phyloP scores from a whole-genome alignment of 2,797 vertebrate genomes.

The Liparis tanakae region DNA sequence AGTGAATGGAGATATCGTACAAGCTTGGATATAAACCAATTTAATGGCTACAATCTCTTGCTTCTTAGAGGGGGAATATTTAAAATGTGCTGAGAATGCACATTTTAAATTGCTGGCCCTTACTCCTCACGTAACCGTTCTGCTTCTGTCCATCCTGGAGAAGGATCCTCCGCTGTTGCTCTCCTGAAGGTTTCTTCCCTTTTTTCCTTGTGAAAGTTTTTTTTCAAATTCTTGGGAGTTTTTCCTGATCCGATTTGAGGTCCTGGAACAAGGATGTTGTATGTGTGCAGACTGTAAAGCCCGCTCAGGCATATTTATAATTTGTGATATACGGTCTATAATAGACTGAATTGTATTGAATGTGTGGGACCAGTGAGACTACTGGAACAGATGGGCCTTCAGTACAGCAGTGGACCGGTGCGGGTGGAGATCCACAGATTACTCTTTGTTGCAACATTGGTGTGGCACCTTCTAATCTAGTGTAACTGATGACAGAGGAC shows the following conservation, averaged over 20 bases:
- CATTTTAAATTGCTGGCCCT: not conserved
- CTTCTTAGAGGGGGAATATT: not conserved
- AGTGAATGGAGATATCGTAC: not conserved
- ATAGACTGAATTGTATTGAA: conserved; percentile 5
- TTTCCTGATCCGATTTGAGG: no score
- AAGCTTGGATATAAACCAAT: not conserved
- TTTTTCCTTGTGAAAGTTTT: no score
- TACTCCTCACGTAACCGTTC: conserved; percentile 25
- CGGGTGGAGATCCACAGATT: conserved; percentile 57
- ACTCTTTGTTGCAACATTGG: conserved; percentile 67
- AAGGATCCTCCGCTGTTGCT: no score
- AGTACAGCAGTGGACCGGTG: conserved; percentile 46
- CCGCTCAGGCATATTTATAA: no score
- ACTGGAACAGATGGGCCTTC: conserved; percentile 67
- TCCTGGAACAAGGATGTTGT: no score
- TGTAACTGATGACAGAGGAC: conserved; percentile 74
- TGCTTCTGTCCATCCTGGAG: no score
- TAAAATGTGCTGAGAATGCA: conserved; percentile 8
- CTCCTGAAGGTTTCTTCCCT: no score
- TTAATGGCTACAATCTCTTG: not conserved
- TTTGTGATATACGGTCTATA: no score
- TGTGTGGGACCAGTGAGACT: conserved; percentile 43
- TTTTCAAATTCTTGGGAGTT: no score
- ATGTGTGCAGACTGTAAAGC: no score
- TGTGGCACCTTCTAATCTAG: conserved; percentile 70